Conservation (phyloP, 2,113 vertebrate species). For the Aspiorhynchus laticeps region DNA sequence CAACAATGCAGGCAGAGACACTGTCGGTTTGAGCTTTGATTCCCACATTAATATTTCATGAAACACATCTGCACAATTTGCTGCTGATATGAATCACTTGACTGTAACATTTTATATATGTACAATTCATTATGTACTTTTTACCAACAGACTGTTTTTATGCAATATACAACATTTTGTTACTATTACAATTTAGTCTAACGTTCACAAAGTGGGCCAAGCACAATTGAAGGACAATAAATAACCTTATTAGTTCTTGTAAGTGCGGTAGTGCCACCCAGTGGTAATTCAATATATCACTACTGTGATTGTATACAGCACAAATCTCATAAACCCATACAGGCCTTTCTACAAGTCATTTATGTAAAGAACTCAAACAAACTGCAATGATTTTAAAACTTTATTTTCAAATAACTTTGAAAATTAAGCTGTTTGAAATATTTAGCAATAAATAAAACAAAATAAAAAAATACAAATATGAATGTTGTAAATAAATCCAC, state of each 20-base stretch:
- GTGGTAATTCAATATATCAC: background rate
- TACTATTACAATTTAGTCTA: background rate
- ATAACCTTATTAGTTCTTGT: background rate
- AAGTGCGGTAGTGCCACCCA: background rate
- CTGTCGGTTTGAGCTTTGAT: background rate
- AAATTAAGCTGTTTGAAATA: conserved; percentile 48
- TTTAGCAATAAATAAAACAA: conserved; percentile 51
- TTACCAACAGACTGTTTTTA: background rate
- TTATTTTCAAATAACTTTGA: conserved; percentile 52
- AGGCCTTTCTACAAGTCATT: background rate
- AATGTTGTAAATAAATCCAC: conserved; percentile 46
- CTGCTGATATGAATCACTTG: background rate
- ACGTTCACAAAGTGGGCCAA: background rate
- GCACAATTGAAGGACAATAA: background rate
- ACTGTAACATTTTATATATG: background rate
- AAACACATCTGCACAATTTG: background rate
- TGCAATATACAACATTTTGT: background rate
- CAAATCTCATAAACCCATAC: background rate
- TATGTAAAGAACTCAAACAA: background rate
- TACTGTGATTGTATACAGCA: background rate
- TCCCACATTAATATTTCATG: conserved; percentile 21
- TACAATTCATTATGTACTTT: background rate
- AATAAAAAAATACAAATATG: conserved; percentile 51
- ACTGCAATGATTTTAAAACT: conserved; percentile 45
- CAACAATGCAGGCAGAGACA: background rate